phyloP scores from a whole-genome alignment of 2,888 invertebrate genomes.

The Epinotia nisella region DNA sequence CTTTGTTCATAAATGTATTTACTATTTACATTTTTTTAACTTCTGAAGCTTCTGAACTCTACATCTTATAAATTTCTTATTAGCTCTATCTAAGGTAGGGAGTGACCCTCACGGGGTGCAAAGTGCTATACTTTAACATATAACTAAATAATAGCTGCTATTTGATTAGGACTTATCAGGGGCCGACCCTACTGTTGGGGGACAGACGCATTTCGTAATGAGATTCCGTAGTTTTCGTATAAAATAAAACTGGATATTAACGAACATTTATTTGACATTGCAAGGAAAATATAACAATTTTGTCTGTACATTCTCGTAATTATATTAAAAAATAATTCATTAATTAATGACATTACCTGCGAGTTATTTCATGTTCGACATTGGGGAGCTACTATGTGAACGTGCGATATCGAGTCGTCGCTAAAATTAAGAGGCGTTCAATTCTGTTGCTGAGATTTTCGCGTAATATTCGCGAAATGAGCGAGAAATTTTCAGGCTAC shows the following conservation, averaged over 20 bases:
- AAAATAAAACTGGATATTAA: slow-evolving; percentile 52
- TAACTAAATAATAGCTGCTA: slow-evolving; percentile 74
- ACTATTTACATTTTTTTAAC: too few relatives aligned
- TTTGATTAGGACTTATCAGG: slow-evolving; percentile 74
- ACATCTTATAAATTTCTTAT: slow-evolving; percentile 78
- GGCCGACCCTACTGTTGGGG: slow-evolving; percentile 57
- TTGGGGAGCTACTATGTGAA: not conserved
- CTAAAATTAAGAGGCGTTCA: slow-evolving; percentile 51
- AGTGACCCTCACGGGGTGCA: slow-evolving; percentile 59
- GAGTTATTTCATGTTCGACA: not conserved
- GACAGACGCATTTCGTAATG: slow-evolving; percentile 72
- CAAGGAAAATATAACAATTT: not conserved
- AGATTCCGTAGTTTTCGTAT: slow-evolving; percentile 64
- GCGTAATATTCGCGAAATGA: slow-evolving; percentile 49
- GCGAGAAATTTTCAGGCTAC: slow-evolving; percentile 56
- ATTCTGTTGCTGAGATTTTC: slow-evolving; percentile 44
- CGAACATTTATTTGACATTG: slow-evolving; percentile 5
- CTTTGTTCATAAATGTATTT: too few relatives aligned
- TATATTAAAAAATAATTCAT: slow-evolving; percentile 5
- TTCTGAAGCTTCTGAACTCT: slow-evolving; percentile 49
- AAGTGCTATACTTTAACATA: slow-evolving; percentile 58
- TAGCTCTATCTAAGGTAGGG: slow-evolving; percentile 67
- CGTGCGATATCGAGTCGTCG: not conserved
- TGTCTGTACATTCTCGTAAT: not conserved
- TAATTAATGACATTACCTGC: not conserved